These are phyloP conservation scores for Liasis olivaceus DNA, from an alignment of 2,797 vertebrate genomes.

Conservation along the genomic window DNA sequence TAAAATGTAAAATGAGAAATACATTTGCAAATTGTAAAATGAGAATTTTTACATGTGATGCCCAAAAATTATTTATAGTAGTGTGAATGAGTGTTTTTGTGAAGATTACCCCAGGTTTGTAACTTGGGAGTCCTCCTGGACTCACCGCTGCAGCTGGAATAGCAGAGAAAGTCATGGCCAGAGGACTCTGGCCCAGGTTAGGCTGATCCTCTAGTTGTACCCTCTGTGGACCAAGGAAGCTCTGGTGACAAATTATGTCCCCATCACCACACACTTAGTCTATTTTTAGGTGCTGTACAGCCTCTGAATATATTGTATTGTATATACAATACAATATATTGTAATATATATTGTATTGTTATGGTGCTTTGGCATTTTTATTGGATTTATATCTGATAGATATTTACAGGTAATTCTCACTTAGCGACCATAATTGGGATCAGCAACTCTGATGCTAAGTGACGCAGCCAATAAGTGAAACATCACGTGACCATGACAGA, in stretches of 20 bases:
- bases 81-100: background rate
- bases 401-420: background rate
- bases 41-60: background rate
- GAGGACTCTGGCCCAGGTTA: background rate
- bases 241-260: background rate
- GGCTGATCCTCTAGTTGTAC: background rate
- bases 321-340: too few species aligned
- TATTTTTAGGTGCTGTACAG: background rate
- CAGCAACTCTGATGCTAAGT: background rate
- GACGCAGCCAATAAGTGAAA: background rate
- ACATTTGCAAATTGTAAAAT: background rate
- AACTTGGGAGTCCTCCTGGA: background rate
- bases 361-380: background rate
- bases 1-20: background rate
- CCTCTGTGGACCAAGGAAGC: background rate
- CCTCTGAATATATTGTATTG: background rate
- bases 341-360: too few species aligned
- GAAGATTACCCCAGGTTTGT: background rate
- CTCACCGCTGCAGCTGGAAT: background rate
- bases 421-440: background rate
- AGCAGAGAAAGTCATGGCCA: background rate
- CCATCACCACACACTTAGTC: background rate
- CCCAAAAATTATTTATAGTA: background rate
- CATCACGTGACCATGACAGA: too few species aligned
- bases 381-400: background rate